These are phyloP conservation scores for Lindbergichthys nudifrons DNA, from an alignment of 2,797 vertebrate genomes.

Conservation along the genomic window DNA sequence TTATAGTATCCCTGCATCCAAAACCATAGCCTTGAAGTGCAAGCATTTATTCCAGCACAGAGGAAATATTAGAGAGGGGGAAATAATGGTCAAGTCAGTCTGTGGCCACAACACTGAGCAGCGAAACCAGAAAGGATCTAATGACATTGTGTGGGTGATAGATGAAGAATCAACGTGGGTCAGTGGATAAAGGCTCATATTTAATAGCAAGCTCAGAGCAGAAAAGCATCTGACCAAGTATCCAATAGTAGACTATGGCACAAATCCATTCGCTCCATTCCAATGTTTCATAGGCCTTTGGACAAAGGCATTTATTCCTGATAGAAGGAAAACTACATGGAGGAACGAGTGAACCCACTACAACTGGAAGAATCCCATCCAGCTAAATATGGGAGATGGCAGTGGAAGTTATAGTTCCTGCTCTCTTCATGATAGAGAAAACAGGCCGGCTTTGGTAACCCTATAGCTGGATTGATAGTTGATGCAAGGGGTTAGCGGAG, in stretches of 20 bases:
- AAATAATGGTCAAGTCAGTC: constrained; percentile 21
- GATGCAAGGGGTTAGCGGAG: too few relatives aligned
- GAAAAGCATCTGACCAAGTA: background rate
- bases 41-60: constrained; percentile 18
- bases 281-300: background rate
- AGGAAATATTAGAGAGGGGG: constrained; percentile 15
- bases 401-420: too few relatives aligned
- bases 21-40: constrained; percentile 30
- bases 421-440: too few relatives aligned
- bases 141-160: constrained; percentile 6
- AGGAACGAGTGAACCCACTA: background rate
- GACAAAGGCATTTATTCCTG: background rate
- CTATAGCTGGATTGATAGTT: too few relatives aligned
- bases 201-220: constrained; percentile 1
- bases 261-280: background rate
- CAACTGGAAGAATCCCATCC: background rate
- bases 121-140: constrained; percentile 21
- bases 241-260: background rate
- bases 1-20: constrained; percentile 2
- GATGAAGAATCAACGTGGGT: constrained; percentile 15
- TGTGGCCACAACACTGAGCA: constrained; percentile 19
- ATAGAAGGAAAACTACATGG: background rate
- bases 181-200: constrained; percentile 3
- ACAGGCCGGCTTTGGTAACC: too few relatives aligned
- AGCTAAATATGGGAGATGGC: too few relatives aligned